Evolutionary conservation across 2,797 vertebrate genomes (phyloP).

Genomic region (Sorex maritimensis): DNA sequence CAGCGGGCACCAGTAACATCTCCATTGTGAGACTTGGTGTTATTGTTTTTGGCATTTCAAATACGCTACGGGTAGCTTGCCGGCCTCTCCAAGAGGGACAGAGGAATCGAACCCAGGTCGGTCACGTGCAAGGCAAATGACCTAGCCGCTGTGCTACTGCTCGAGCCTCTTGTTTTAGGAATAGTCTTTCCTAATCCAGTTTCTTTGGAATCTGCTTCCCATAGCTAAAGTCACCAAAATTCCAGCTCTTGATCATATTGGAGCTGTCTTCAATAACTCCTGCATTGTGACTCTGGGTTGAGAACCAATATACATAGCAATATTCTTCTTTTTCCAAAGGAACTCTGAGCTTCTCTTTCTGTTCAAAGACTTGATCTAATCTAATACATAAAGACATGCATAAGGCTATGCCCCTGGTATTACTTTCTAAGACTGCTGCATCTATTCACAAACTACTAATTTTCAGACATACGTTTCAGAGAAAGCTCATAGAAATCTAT

Average conservation of each 20-base stretch:
- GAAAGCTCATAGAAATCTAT: not conserved
- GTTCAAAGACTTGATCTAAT: not conserved
- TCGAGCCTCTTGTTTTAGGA: not conserved
- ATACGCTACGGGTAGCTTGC: no score
- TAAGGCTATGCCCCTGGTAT: not conserved
- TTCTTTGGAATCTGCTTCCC: not conserved
- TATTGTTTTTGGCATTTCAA: no score
- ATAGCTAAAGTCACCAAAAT: not conserved
- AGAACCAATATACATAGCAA: not conserved
- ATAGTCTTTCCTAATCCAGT: not conserved
- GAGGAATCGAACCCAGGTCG: no score
- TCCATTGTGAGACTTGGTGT: no score
- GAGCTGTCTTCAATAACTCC: not conserved
- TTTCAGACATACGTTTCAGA: not conserved
- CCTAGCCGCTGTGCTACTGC: no score
- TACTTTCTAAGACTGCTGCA: not conserved
- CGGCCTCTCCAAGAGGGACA: not conserved
- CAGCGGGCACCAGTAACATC: no score
- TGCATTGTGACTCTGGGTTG: not conserved
- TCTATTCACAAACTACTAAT: not conserved
- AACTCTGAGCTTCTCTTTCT: not conserved
- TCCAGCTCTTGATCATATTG: not conserved
- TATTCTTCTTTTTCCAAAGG: not conserved
- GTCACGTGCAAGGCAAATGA: no score
- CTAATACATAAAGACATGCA: not conserved